These are phyloP conservation scores for Athrips mouffetella DNA, from an alignment of 2,888 invertebrate species.

Conservation along the genomic window DNA sequence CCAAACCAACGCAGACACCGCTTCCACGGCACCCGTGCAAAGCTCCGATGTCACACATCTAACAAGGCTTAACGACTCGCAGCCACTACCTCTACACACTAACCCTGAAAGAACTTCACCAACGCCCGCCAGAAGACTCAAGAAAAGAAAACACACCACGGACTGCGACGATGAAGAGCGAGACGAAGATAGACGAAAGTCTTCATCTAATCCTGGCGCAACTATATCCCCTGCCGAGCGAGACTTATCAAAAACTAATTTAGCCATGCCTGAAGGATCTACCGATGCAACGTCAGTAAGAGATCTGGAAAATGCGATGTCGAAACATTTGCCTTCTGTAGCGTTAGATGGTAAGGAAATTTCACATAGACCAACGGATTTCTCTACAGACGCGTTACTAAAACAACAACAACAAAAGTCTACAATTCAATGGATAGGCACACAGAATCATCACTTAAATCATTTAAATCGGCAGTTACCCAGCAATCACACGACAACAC, in stretches of 20 bases:
- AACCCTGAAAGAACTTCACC: slow-evolving; percentile 72
- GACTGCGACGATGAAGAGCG: slow-evolving; percentile 66
- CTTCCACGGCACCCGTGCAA: slow-evolving; percentile 62
- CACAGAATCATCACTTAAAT: slow-evolving; percentile 82
- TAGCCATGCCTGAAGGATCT: slow-evolving; percentile 59
- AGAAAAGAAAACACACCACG: slow-evolving; percentile 69
- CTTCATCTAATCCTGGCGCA: slow-evolving; percentile 63
- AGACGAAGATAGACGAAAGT: slow-evolving; percentile 68
- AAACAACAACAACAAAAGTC: slow-evolving; percentile 87
- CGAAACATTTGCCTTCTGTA: slow-evolving; percentile 88
- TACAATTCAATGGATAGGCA: slow-evolving; percentile 96
- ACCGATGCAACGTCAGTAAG: slow-evolving; percentile 85
- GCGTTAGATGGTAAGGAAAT: slow-evolving; percentile 75
- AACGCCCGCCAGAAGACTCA: slow-evolving; percentile 81
- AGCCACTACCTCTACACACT: slow-evolving; percentile 64
- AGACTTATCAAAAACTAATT: slow-evolving; percentile 59
- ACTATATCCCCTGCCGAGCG: slow-evolving; percentile 64
- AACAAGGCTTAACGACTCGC: slow-evolving; percentile 63
- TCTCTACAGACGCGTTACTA: slow-evolving; percentile 89
- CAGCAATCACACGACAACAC: slow-evolving; percentile 80
- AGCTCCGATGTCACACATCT: slow-evolving; percentile 67
- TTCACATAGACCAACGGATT: slow-evolving; percentile 88
- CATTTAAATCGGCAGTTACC: slow-evolving; percentile 80
- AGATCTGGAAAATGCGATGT: slow-evolving; percentile 97
- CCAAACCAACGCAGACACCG: slow-evolving; percentile 57